phyloP scores from a whole-genome alignment of 2,888 invertebrate genomes.

The Limnephilus lunatus region DNA sequence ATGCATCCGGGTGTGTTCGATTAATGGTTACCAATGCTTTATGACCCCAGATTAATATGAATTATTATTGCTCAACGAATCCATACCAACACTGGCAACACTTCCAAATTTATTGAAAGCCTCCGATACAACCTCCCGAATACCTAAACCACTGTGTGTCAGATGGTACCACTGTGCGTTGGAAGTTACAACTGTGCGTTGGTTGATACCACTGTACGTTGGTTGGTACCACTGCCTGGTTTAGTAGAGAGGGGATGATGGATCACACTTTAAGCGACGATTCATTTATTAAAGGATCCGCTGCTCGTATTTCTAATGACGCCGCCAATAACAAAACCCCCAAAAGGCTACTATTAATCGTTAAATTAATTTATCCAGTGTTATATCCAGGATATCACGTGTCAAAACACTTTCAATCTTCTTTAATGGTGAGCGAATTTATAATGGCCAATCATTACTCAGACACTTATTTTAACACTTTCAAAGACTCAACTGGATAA shows the following conservation, averaged over 20 bases:
- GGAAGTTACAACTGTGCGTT: not conserved
- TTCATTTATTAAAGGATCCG: constrained; percentile 65
- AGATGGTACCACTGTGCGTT: not conserved
- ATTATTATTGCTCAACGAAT: not conserved
- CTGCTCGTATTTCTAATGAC: constrained; percentile 57
- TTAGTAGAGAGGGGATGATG: constrained; percentile 57
- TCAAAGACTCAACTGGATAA: too few species aligned
- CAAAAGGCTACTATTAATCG: constrained; percentile 58
- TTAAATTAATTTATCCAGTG: constrained; percentile 56
- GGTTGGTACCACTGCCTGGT: not conserved
- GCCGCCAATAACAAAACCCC: constrained; percentile 45
- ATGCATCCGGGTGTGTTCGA: not conserved
- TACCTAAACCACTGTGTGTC: not conserved
- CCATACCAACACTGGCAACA: not conserved
- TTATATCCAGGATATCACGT: not conserved
- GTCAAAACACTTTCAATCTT: not conserved
- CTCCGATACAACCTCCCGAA: constrained; percentile 47
- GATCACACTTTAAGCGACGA: constrained; percentile 64
- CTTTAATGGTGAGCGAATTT: not conserved
- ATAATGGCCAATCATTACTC: not conserved
- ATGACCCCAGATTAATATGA: not conserved
- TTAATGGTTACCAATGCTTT: not conserved
- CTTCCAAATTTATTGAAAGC: constrained; percentile 44
- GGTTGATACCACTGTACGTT: not conserved
- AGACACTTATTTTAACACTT: not conserved